Evolutionary conservation across 2,888 invertebrate species (phyloP), one percentile per base, ranked within the genome.

Genomic region (Drosophila limbata): DNA sequence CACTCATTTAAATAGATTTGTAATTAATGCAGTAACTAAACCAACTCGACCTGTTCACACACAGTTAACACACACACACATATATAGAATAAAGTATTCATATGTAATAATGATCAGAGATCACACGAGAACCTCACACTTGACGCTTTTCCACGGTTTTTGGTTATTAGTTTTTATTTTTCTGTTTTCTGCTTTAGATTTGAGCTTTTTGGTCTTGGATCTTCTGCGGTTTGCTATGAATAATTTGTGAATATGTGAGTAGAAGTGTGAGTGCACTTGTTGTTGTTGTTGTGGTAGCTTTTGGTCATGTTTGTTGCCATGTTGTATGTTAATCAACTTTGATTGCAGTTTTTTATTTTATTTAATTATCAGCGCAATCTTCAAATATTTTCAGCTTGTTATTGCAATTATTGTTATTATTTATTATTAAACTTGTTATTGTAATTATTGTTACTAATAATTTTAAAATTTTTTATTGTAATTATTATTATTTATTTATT

Each of bases 61-160:
- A 53, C 31, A 59, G 17, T 45, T 55, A 48, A 55, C 61, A 55
- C 19, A 55, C 21, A 53, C 9, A 33, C 11, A 53, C 4, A 37
- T 8, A 51, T 33, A 13, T 10, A 45, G 21, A 21, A 4, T 25
- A 19, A 50, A 19, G 28, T 40, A 62, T 45, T 57, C 66, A 66
- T 61, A 50, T 48, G 48, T 47, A 63, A 70, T 75, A 63, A 65
- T 72, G 65, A 59, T 72, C 77, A 45, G 47, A 70, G 74, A 75
- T 67, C 87, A 85, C 85, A 84, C 84, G 85, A 85, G 87, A 85
- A 87, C 74, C 76, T 65, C 78, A 78, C 79, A 78, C 71, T 77
- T 73, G 83, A 73, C 56, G 80, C 72, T 84, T 87, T 87, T 87
- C 87, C 85, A 85, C 87, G 85, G 68, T 79, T 73, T 69, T 69